Conservation (phyloP, 2,113 vertebrate species). For the Microcebus jonahi region DNA sequence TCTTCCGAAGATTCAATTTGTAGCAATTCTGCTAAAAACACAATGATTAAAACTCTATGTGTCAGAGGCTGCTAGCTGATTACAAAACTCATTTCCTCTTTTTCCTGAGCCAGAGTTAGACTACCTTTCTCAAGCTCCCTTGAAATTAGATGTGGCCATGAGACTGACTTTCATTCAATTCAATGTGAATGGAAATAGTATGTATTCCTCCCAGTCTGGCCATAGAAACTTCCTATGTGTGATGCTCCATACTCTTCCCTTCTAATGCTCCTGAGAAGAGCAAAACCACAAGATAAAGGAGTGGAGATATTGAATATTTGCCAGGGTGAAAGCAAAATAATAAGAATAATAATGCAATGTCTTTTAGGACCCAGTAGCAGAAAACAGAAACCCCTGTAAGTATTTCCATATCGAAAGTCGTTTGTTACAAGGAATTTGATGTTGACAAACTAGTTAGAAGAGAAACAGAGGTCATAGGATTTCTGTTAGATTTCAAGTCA, state of each 20-base stretch:
- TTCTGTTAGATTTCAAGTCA: neutral
- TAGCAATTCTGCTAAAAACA: conserved; percentile 31
- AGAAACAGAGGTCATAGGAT: neutral
- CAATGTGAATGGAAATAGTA: neutral
- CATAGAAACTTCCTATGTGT: neutral
- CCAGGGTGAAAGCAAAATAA: neutral
- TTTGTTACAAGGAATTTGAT: neutral
- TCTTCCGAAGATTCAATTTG: conserved; percentile 40
- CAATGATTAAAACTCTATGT: conserved; percentile 5
- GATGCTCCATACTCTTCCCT: neutral
- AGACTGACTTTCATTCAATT: neutral
- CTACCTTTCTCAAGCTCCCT: neutral
- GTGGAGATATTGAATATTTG: neutral
- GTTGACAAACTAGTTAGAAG: neutral
- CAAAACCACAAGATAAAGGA: neutral
- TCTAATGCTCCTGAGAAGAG: neutral
- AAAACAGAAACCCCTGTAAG: neutral
- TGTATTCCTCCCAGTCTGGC: neutral
- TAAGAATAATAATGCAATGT: neutral
- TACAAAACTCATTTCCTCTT: neutral
- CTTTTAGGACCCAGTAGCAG: neutral
- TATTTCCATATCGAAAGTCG: neutral
- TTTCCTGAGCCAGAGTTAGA: neutral
- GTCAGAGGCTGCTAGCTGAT: neutral
- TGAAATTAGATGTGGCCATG: neutral